Percentiles rank a stretch among this genome's conserved stretches.
phyloP scores from a whole-genome alignment of 2,113 vertebrate species.

The Cebidichthys violaceus region DNA sequence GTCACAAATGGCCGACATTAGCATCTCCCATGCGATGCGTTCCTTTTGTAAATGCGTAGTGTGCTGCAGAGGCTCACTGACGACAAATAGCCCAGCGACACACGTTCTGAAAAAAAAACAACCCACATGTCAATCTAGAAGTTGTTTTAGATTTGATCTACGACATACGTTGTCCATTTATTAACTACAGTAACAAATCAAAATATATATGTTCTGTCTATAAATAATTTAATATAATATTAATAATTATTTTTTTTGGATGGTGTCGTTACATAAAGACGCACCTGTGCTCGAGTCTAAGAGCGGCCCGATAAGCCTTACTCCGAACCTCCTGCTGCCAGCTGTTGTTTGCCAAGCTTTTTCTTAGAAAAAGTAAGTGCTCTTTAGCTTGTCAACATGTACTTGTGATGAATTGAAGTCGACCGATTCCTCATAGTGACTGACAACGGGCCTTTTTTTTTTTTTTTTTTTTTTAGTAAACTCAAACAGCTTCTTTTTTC shows the following conservation, averaged over 20 bases:
- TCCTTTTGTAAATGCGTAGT: constrained; percentile 7
- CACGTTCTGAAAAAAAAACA: background rate
- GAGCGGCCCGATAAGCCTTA: background rate
- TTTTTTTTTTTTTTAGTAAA: constrained; percentile 24
- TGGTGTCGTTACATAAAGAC: background rate
- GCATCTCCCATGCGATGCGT: constrained; percentile 1
- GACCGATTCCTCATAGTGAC: constrained; percentile 29
- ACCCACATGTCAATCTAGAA: background rate
- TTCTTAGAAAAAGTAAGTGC: constrained; percentile 17
- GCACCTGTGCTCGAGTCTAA: background rate
- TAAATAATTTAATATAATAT: too few relatives aligned
- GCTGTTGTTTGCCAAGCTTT: constrained; percentile 1
- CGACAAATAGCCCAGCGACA: background rate
- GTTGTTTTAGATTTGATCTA: background rate
- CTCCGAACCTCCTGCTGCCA: constrained; percentile 12
- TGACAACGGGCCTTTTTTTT: background rate
- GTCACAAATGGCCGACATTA: constrained; percentile 10
- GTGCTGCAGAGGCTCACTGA: background rate
- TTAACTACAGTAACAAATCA: too few relatives aligned
- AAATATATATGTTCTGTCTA: background rate
- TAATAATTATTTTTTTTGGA: background rate
- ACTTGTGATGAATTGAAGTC: constrained; percentile 21
- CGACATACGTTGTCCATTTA: background rate
- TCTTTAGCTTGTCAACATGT: constrained; percentile 14
- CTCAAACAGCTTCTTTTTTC: background rate